Base-by-base conservation (phyloP, 2,113 vertebrate species). In the Sinocyclocheilus anshuiensis region DNA sequence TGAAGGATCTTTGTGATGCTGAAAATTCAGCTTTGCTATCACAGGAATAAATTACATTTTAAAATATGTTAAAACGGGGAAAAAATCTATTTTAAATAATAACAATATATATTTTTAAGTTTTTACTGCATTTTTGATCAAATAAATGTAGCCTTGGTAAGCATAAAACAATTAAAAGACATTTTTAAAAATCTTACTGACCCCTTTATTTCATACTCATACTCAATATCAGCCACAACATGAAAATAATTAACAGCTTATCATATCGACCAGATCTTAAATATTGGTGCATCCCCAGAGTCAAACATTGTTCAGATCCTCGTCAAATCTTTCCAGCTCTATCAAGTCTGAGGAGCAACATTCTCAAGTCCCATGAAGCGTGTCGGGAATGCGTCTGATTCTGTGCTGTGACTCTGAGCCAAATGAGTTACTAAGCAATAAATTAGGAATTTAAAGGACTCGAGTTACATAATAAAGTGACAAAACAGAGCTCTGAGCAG, bases 391-490 rank as follows among this genome's bases (percentile, higher is more conserved):
- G 42, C 9, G 42, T 20, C 57, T 48, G 59, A 67, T 61, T 78
- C 57, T 45, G 12, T 39, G 67, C 77, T 86, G 88, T 79, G 86
- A 82, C 81, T 77, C 74, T 74, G 75, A 86, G 57, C 77, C 71
- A 78, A 55, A 82, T 18, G 20, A 77, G 42, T 84, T 84, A 18
- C 74, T 20, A 39, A 72, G 29, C 33, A 77, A 78, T 74, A 67
- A 87, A 88, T 63, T 55, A 65, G 15, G 61, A 63, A n/a, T 77
- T 83, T 76, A 84, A 71, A 76, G 13, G 45, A 84, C 59, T 84
- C 33, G 13, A 74, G 15, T 86, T 86, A 84, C 48, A 88, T 75
- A 84, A 83, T 11, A 86, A 59, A 86, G 71, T 82, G 48, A 83
- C 69, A 81, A 79, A 83, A 69, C 59, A 81, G 33, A 65, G 82